A percentile compares a stretch with the other conserved stretches of the same genome.
These are phyloP conservation scores for Drosophila atroscutellata DNA, from an alignment of 2,888 invertebrate species.

Conservation along the genomic window DNA sequence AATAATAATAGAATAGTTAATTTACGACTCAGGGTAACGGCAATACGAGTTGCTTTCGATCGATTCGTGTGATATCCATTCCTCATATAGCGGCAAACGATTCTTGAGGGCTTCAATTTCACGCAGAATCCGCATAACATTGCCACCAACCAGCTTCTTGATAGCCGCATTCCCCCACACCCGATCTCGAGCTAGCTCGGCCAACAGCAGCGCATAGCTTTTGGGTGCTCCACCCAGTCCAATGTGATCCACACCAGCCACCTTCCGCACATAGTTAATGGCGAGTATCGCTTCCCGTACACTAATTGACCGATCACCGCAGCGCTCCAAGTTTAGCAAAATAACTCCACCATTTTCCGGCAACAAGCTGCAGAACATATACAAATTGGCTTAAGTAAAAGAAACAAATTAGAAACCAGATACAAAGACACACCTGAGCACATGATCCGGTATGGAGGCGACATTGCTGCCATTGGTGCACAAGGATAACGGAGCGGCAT, in stretches of 20 bases:
- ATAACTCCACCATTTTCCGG: conserved; percentile 87
- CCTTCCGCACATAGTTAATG: conserved; percentile 88
- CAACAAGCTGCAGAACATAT: conserved; percentile 68
- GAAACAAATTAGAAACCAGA: neutral
- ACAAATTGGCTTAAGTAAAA: neutral
- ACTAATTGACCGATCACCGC: conserved; percentile 83
- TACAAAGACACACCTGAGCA: conserved; percentile 85
- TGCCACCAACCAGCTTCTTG: conserved; percentile 87
- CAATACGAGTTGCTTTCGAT: conserved; percentile 87
- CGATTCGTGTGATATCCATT: conserved; percentile 86
- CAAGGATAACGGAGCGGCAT: conserved; percentile 88
- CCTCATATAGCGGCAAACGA: conserved; percentile 86
- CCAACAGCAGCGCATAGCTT: conserved; percentile 87
- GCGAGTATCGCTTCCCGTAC: conserved; percentile 86
- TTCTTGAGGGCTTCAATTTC: conserved; percentile 85
- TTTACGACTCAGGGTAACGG: conserved; percentile 86
- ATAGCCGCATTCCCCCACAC: conserved; percentile 87
- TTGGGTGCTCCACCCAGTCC: conserved; percentile 87
- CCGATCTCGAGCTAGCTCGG: conserved; percentile 87
- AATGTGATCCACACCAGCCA: conserved; percentile 89
- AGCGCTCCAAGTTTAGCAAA: conserved; percentile 87
- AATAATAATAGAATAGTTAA: neutral
- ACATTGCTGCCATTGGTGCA: conserved; percentile 90
- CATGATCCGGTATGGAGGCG: conserved; percentile 91
- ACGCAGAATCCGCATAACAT: conserved; percentile 86